phyloP scores from a whole-genome alignment of 2,113 vertebrate genomes.

The Sphyrna mokarran region DNA sequence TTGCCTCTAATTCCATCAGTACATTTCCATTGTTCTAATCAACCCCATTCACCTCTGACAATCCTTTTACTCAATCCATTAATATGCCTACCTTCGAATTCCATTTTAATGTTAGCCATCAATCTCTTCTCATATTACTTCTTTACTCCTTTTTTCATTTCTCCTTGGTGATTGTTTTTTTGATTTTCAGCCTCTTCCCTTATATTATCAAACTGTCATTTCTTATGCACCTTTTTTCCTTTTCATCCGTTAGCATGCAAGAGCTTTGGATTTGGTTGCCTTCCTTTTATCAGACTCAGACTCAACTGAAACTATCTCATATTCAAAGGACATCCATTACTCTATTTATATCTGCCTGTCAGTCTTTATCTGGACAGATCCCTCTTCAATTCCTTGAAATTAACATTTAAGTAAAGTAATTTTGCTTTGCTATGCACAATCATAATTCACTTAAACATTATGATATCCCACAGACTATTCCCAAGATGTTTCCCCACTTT shows the following conservation, averaged over 20 bases:
- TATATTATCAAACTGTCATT: not conserved
- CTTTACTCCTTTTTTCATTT: not conserved
- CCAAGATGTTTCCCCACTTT: not conserved
- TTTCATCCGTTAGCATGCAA: not conserved
- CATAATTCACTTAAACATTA: not conserved
- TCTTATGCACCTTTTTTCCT: not conserved
- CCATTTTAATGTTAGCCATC: not conserved
- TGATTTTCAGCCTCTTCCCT: not conserved
- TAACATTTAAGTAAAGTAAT: not conserved
- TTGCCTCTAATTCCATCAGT: not conserved
- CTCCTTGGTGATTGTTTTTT: not conserved
- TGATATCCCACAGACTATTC: not conserved
- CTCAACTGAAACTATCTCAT: not conserved
- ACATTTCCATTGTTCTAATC: not conserved
- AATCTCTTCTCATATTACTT: not conserved
- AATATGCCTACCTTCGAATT: not conserved
- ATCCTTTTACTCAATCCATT: not conserved
- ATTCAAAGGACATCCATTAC: not conserved
- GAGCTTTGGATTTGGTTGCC: not conserved
- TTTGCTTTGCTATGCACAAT: not conserved
- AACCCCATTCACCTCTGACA: not conserved
- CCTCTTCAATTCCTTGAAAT: not conserved
- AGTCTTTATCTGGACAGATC: not conserved
- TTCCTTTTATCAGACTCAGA: not conserved
- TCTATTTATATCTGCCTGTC: not conserved